These are phyloP conservation scores for Lasioglossum albipes DNA, from an alignment of 1,140 invertebrate species.

Conservation along the genomic window DNA sequence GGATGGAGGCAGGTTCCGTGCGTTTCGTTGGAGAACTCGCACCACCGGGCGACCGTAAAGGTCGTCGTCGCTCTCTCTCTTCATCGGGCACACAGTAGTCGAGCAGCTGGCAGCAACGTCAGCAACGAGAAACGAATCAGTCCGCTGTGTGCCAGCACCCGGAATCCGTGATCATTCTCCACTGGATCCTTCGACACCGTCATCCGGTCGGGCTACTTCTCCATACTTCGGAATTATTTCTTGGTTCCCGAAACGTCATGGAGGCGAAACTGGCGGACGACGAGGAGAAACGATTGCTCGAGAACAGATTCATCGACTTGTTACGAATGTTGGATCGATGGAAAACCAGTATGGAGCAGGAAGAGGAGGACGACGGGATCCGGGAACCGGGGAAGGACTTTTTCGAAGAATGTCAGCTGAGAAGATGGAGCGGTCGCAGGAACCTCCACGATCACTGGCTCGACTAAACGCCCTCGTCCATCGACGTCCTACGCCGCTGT, in stretches of 20 bases:
- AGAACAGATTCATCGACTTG: not conserved
- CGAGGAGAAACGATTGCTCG: not conserved
- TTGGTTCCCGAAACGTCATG: too few species aligned
- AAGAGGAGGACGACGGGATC: not conserved
- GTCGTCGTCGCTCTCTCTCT: constrained; percentile 61
- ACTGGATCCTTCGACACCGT: not conserved
- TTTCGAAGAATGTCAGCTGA: not conserved
- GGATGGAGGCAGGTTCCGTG: constrained; percentile 44
- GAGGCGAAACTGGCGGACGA: not conserved
- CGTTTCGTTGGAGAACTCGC: constrained; percentile 64
- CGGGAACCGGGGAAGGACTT: not conserved
- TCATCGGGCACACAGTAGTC: constrained; percentile 40
- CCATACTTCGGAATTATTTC: not conserved
- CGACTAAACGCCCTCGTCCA: not conserved
- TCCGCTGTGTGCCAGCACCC: constrained; percentile 38
- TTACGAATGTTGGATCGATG: not conserved
- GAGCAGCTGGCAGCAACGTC: constrained; percentile 56
- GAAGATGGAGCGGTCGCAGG: not conserved
- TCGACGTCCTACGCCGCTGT: not conserved
- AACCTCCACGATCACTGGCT: not conserved
- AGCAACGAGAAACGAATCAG: constrained; percentile 44
- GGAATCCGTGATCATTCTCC: not conserved
- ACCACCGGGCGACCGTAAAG: constrained; percentile 59
- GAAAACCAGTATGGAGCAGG: not conserved
- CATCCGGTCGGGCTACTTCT: not conserved